A percentile compares a stretch with the other conserved stretches of the same genome.
Conservation (phyloP, 2,797 vertebrate genomes). For the Octomys mimax region DNA sequence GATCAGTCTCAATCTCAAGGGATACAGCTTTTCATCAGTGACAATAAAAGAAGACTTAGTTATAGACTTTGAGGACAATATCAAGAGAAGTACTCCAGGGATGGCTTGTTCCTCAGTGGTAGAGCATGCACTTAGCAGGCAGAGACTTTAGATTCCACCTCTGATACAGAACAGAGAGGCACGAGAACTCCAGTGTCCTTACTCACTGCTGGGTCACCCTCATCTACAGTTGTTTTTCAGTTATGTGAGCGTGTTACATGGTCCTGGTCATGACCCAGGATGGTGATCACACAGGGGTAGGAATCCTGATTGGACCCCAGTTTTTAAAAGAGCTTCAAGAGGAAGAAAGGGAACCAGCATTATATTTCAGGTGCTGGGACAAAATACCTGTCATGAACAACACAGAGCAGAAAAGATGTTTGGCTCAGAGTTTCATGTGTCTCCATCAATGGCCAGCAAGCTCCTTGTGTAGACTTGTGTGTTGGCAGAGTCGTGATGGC, state of each 20-base stretch:
- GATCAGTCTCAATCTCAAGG: neutral
- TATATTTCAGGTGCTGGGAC: neutral
- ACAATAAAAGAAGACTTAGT: neutral
- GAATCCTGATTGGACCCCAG: neutral
- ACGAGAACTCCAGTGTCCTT: neutral
- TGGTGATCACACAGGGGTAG: neutral
- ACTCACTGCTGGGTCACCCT: accelerated
- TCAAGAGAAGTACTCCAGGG: neutral
- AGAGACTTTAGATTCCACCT: too few relatives aligned
- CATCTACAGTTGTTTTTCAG: neutral
- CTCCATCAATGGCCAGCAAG: neutral
- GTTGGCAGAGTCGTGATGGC: neutral
- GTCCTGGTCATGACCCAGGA: neutral
- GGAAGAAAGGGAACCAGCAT: neutral
- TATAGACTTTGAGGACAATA: neutral
- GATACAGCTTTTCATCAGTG: neutral
- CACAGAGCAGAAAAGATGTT: neutral
- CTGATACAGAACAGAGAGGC: too few relatives aligned
- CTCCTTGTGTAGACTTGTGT: neutral
- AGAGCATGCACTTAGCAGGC: neutral
- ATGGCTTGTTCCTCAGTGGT: neutral
- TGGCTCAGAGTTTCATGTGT: neutral
- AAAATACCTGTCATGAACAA: neutral
- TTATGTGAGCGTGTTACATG: too few relatives aligned
- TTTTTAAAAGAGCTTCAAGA: neutral